Conservation (phyloP, 2,888 invertebrate genomes). For the Spisula solida region DNA sequence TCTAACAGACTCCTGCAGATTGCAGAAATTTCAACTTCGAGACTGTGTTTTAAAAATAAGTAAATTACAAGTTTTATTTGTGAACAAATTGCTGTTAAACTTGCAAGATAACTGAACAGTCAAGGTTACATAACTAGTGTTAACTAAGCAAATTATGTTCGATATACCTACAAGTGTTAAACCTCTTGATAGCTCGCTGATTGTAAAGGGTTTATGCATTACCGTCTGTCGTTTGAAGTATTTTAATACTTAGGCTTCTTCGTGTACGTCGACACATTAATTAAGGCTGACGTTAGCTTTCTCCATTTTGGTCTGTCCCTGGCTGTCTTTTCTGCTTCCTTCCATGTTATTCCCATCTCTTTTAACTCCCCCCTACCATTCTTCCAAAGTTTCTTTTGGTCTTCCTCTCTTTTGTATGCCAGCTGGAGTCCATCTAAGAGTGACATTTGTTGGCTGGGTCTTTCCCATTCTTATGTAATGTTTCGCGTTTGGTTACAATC, state of each 20-base stretch:
- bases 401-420: too few species aligned
- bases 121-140: slow-evolving; percentile 37
- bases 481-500: not conserved
- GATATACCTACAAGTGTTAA: slow-evolving; percentile 16
- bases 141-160: not conserved
- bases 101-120: not conserved
- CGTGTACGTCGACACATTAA: too few species aligned
- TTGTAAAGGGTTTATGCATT: not conserved
- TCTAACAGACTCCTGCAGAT: not conserved
- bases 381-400: too few species aligned
- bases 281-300: too few species aligned
- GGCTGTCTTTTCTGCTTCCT: too few species aligned
- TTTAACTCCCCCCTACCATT: too few species aligned
- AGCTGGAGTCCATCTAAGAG: too few species aligned
- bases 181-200: slow-evolving; percentile 16
- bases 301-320: too few species aligned
- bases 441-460: too few species aligned
- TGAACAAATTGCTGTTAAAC: not conserved
- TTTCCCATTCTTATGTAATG: too few species aligned
- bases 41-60: not conserved
- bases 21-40: not conserved
- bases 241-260: too few species aligned
- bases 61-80: slow-evolving; percentile 6
- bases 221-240: not conserved
- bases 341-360: too few species aligned